Conservation (phyloP, 2,113 vertebrate genomes). For the Colaptes auratus region DNA sequence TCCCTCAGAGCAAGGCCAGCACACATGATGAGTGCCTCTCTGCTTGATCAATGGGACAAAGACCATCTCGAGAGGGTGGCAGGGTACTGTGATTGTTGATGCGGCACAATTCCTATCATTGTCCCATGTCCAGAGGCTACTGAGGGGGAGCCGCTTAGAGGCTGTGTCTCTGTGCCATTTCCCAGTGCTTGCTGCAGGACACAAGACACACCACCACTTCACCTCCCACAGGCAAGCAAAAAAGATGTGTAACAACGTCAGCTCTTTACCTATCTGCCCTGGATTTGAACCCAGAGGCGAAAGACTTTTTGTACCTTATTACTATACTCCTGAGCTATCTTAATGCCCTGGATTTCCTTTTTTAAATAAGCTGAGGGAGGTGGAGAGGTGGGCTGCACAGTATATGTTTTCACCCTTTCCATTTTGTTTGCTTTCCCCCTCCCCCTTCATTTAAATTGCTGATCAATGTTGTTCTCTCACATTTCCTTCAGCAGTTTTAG, state of each 20-base stretch:
- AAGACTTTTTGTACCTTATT: constrained; percentile 9
- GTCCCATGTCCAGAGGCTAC: not conserved
- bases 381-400: not conserved
- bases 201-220: not conserved
- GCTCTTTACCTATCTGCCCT: not conserved
- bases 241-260: not conserved
- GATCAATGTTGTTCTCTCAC: not conserved
- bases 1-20: not conserved
- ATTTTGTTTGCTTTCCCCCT: not conserved
- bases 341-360: constrained; percentile 1
- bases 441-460: not conserved
- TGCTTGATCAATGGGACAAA: not conserved
- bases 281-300: constrained; percentile 21
- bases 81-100: not conserved
- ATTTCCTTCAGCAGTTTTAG: not conserved
- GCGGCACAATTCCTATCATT: fast-evolving
- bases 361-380: not conserved
- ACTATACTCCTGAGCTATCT: not conserved
- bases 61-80: not conserved
- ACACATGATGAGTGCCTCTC: not conserved
- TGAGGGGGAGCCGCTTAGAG: fast-evolving
- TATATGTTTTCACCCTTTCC: not conserved
- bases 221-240: not conserved
- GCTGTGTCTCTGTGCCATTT: not conserved
- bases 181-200: not conserved